Percentiles rank a stretch among this genome's conserved stretches.
Conservation (phyloP, 2,888 invertebrate genomes). For the Campaea margaritaria region DNA sequence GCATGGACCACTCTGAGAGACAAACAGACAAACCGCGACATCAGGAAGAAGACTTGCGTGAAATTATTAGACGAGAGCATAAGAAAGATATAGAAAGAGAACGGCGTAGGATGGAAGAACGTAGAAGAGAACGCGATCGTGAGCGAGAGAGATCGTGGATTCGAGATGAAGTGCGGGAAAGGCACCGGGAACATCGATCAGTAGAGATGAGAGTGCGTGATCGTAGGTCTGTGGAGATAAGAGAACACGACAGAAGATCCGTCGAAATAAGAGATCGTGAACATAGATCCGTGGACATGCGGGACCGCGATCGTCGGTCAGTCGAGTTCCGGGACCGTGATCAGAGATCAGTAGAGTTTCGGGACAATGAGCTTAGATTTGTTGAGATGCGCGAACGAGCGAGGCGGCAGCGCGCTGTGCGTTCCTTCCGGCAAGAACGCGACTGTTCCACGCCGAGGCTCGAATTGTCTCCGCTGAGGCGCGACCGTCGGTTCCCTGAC, state of each 20-base stretch:
- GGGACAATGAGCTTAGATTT: conserved; percentile 51
- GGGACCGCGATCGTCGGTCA: conserved; percentile 18
- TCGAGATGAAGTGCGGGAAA: conserved; percentile 50
- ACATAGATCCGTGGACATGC: conserved; percentile 51
- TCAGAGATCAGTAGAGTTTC: conserved; percentile 51
- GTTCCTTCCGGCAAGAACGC: conserved; percentile 1
- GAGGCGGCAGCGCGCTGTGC: conserved; percentile 4
- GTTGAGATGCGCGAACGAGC: conserved; percentile 48
- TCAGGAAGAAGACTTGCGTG: conserved; percentile 76
- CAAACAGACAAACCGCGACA: conserved; percentile 62
- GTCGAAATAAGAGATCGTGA: conserved; percentile 44
- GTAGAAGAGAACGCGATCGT: conserved; percentile 50
- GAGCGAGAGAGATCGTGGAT: conserved; percentile 52
- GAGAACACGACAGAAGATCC: conserved; percentile 2
- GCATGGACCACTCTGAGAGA: conserved; percentile 64
- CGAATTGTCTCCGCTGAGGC: no score
- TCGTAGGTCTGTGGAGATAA: conserved; percentile 51
- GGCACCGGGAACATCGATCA: conserved; percentile 38
- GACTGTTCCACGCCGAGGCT: conserved; percentile 39
- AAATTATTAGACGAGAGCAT: conserved; percentile 68
- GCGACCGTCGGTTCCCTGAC: conserved; percentile 32
- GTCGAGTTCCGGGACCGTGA: conserved; percentile 44
- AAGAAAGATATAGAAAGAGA: conserved; percentile 65
- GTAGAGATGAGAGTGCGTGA: no score
- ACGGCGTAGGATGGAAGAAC: conserved; percentile 57